Conservation (phyloP, 2,113 vertebrate species). For the Heteronetta atricapilla region DNA sequence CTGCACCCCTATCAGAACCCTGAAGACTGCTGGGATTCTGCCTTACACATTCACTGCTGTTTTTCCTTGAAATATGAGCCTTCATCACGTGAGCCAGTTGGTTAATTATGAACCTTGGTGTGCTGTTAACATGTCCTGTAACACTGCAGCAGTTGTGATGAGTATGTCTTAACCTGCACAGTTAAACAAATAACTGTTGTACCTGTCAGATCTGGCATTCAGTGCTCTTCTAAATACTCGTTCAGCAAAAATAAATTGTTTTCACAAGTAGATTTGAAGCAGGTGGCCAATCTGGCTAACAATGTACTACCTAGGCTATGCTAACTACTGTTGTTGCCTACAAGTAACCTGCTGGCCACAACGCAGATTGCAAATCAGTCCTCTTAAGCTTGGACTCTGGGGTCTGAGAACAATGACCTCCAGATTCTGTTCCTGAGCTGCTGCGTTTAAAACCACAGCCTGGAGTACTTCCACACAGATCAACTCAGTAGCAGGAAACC, state of each 20-base stretch:
- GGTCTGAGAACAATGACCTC: neutral
- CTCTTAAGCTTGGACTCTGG: neutral
- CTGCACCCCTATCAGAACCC: neutral
- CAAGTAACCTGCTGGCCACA: neutral
- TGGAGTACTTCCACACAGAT: neutral
- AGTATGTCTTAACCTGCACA: neutral
- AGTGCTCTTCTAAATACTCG: neutral
- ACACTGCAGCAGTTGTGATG: neutral
- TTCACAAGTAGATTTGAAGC: neutral
- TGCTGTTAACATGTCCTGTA: neutral
- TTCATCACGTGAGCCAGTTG: neutral
- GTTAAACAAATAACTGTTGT: neutral
- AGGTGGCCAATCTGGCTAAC: neutral
- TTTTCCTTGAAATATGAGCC: neutral
- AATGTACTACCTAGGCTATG: neutral
- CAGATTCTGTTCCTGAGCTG: neutral
- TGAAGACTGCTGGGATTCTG: neutral
- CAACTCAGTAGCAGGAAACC: neutral
- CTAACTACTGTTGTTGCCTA: neutral
- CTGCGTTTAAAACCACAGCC: neutral
- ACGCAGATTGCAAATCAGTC: neutral
- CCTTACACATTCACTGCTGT: neutral
- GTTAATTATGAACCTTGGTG: conserved; percentile 37
- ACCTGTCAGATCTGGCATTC: neutral
- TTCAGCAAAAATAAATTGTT: neutral